Conservation (phyloP, 2,888 invertebrate genomes). For the Drosophila subsilvestris region DNA sequence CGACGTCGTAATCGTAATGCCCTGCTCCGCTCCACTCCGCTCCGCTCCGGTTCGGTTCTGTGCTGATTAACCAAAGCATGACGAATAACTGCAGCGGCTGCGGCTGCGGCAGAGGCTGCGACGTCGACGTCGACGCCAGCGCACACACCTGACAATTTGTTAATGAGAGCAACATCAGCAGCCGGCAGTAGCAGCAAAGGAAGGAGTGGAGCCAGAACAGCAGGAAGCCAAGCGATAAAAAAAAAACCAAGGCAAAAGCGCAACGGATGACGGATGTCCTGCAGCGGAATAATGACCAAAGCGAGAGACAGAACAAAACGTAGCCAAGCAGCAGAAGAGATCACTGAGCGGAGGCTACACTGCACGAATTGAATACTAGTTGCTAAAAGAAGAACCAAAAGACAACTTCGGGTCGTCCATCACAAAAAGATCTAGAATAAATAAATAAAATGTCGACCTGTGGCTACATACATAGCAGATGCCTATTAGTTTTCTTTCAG, state of each 20-base stretch:
- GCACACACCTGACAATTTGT: constrained; percentile 77
- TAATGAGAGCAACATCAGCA: constrained; percentile 79
- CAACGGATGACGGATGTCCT: constrained; percentile 79
- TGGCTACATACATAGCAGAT: no score
- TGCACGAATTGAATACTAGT: no score
- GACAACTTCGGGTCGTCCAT: neutral
- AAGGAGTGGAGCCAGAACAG: constrained; percentile 13
- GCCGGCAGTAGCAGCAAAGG: constrained; percentile 38
- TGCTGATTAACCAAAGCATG: constrained; percentile 76
- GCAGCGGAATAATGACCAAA: constrained; percentile 47
- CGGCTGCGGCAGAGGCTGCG: neutral
- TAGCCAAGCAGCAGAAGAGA: constrained; percentile 17
- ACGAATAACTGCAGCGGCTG: constrained; percentile 69
- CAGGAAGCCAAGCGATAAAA: constrained; percentile 81
- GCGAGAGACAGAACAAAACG: constrained; percentile 41
- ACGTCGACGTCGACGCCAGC: constrained; percentile 32
- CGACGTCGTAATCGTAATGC: constrained; percentile 33
- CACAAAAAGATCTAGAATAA: neutral
- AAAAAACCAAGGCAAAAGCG: constrained; percentile 71
- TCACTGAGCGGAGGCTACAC: neutral
- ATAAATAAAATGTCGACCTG: neutral
- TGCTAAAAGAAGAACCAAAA: neutral
- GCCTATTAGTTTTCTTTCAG: neutral
- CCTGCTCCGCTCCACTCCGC: neutral
- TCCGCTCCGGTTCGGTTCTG: constrained; percentile 30